phyloP scores from a whole-genome alignment of 2,888 invertebrate genomes.

The Elysia crispata region DNA sequence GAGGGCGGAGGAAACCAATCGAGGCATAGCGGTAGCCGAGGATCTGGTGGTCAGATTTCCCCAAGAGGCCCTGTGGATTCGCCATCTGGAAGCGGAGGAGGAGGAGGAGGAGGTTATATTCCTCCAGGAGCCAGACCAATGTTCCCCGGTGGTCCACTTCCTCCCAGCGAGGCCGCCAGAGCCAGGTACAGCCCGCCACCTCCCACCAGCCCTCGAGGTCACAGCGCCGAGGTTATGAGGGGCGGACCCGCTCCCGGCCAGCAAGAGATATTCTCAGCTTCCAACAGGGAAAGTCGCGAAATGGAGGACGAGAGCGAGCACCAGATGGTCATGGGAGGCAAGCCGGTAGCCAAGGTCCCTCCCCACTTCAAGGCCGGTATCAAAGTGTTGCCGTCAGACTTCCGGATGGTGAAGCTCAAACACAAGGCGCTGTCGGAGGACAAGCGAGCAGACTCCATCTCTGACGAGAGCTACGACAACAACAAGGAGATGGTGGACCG shows the following conservation, averaged over 20 bases:
- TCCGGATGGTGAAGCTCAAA: constrained; percentile 54
- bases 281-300: constrained; percentile 67
- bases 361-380: constrained; percentile 69
- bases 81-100: neutral
- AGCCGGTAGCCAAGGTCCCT: constrained; percentile 71
- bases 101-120: too few species aligned
- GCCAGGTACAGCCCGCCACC: neutral
- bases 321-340: constrained; percentile 46
- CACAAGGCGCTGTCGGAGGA: constrained; percentile 30
- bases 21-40: constrained; percentile 34
- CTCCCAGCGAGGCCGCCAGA: neutral
- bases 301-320: constrained; percentile 37
- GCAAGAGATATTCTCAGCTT: constrained; percentile 60
- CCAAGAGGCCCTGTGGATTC: neutral
- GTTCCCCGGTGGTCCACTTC: neutral
- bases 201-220: constrained; percentile 46
- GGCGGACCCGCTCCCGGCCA: neutral
- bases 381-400: constrained; percentile 67
- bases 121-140: too few species aligned
- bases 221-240: neutral
- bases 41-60: neutral
- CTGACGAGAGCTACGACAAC: constrained; percentile 51
- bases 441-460: constrained; percentile 1
- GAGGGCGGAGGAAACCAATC: constrained; percentile 30
- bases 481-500: constrained; percentile 48